phyloP scores from a whole-genome alignment of 2,113 vertebrate species.

The Grantiella picta region DNA sequence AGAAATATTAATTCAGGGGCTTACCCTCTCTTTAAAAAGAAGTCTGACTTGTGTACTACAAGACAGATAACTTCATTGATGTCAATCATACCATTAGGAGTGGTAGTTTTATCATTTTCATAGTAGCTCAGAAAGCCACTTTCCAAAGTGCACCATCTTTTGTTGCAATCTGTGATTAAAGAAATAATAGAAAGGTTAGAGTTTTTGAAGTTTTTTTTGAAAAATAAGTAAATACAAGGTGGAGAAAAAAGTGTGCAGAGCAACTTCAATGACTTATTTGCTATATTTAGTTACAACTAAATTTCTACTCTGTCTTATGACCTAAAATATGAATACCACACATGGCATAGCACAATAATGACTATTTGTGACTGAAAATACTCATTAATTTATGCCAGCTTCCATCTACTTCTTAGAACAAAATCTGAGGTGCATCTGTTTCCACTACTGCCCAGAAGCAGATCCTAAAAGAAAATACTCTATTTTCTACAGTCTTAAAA shows the following conservation, averaged over 20 bases:
- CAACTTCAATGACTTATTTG: neutral
- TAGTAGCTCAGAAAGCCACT: slow-evolving; percentile 92
- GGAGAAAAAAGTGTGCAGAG: neutral
- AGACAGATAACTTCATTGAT: slow-evolving; percentile 83
- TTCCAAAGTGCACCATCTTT: slow-evolving; percentile 92
- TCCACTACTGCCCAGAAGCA: neutral
- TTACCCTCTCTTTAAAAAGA: slow-evolving; percentile 79
- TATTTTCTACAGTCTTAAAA: neutral
- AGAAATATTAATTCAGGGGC: neutral
- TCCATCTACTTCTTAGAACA: neutral
- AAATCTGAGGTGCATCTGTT: neutral
- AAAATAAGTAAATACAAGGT: neutral
- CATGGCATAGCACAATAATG: neutral
- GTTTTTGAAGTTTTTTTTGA: neutral
- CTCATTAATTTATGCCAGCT: neutral
- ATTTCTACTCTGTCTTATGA: neutral
- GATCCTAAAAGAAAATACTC: neutral
- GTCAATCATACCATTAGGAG: slow-evolving; percentile 84
- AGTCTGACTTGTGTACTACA: slow-evolving; percentile 77
- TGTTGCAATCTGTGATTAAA: slow-evolving; percentile 80
- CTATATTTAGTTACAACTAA: neutral
- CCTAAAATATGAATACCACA: neutral
- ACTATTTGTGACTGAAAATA: neutral
- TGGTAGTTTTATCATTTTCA: slow-evolving; percentile 82
- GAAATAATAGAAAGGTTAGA: neutral